Evolutionary conservation across 2,797 vertebrate species (phyloP), one percentile per base, ranked within the genome.

Genomic region (Propithecus deckenii): DNA sequence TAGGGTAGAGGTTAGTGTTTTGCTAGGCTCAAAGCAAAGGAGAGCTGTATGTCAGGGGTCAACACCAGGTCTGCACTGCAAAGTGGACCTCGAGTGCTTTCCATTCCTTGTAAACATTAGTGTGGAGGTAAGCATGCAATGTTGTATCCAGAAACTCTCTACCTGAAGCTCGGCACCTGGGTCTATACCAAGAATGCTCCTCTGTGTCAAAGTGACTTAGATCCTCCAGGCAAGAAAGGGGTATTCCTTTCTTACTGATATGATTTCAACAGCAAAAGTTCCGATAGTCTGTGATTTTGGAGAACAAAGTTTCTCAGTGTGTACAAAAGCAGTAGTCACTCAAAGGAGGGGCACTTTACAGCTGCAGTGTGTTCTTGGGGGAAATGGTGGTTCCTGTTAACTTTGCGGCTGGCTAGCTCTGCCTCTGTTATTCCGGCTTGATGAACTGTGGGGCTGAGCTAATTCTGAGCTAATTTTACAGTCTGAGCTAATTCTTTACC

Each of bases 251-350:
- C 22, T 91, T 65, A 92, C 35, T 18, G 87, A 78, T 65, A 35
- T 1, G 32, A 71, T 92, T 95, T 92, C 75, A 89, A 63, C 4
- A 65, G 78, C n/a, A 35, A 92, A 15, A 7, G 86, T 94, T 57
- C 18, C 38, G 59, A 76, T 14, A 63, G 38, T 25, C 59, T 52
- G 7, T 75, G 57, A 75, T 90, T 95, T 88, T 14, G 30, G 50
- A 90, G 75, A 76, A 79, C 43, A 20, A 55, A 83, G 5, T 83
- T 83, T 90, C 18, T 91, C 78, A 57, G 17, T 55, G 3, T 85
- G 12, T 72, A 61, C 35, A 14, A 85, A 89, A 85, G 32, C n/a
- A 43, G 43, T 18, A 61, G n/a, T 91, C 30, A 35, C 59, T 86
- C 72, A n/a, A 50, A 87, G 74, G 89, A 22, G 43, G 20, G 30